These are phyloP conservation scores for Anthopleura sola DNA, from an alignment of 64 coral and sea anemone species.

Conservation along the genomic window DNA sequence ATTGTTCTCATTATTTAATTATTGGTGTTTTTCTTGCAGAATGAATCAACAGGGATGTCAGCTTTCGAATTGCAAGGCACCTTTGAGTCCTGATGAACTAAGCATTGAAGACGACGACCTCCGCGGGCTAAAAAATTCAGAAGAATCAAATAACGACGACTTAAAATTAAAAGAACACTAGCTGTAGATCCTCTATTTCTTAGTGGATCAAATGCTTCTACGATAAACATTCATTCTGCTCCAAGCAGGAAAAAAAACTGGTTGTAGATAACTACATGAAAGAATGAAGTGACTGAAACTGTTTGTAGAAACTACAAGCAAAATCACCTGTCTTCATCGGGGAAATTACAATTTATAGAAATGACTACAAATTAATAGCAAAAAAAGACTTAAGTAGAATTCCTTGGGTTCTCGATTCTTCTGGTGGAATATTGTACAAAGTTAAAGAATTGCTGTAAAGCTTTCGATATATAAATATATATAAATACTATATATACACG, in stretches of 20 bases:
- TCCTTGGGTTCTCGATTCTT: not conserved
- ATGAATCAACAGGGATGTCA: slow-evolving; percentile 64
- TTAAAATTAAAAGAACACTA: slow-evolving; percentile 9
- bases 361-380: not conserved
- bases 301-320: not conserved
- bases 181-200: not conserved
- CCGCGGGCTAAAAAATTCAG: slow-evolving; percentile 79
- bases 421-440: slow-evolving; percentile 51
- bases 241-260: not conserved
- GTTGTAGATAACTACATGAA: not conserved
- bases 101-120: slow-evolving; percentile 56
- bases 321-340: not conserved
- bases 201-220: not conserved
- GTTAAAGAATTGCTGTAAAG: slow-evolving; percentile 33
- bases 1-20: slow-evolving; percentile 1
- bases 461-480: slow-evolving; percentile 57
- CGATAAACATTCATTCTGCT: not conserved
- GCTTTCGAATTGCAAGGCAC: slow-evolving; percentile 44
- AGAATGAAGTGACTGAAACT: too few relatives aligned
- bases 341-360: slow-evolving; percentile 17
- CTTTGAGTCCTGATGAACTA: slow-evolving; percentile 59
- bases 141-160: slow-evolving; percentile 46
- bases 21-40: slow-evolving; percentile 24
- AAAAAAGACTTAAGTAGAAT: not conserved
- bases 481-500: slow-evolving; percentile 37